Percentiles rank a stretch among this genome's conserved stretches.
These are phyloP conservation scores for Battus philenor DNA, from an alignment of 1,140 invertebrate species.

Conservation along the genomic window DNA sequence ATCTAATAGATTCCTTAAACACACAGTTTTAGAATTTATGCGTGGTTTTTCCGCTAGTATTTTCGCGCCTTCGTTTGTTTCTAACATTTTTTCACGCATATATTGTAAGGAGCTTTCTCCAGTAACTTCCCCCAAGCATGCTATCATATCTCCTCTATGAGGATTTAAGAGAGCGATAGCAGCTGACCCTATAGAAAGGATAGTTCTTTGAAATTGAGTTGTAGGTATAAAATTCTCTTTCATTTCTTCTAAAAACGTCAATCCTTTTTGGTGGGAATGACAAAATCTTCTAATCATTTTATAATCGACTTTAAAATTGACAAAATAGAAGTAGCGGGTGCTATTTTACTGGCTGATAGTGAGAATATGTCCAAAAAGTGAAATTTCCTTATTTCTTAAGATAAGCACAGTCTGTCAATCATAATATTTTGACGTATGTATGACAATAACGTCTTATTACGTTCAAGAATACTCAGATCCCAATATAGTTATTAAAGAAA, in stretches of 20 bases:
- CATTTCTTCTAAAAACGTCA: conserved; percentile 48
- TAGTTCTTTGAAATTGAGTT: conserved; percentile 82
- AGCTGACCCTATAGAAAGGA: conserved; percentile 89
- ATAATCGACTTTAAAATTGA: no score
- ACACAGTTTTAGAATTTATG: conserved; percentile 90
- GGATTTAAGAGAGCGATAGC: conserved; percentile 85
- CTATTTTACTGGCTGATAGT: no score
- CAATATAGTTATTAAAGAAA: no score
- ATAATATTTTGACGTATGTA: no score
- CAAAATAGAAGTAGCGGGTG: no score
- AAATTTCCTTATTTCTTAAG: no score
- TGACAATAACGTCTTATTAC: no score
- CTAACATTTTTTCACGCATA: conserved; percentile 82
- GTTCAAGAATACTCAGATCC: no score
- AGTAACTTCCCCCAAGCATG: conserved; percentile 93
- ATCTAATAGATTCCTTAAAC: conserved; percentile 82
- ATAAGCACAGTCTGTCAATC: no score
- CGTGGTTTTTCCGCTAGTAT: conserved; percentile 89
- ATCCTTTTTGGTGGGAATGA: conserved; percentile 18
- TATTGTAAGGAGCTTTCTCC: conserved; percentile 82
- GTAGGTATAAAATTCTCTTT: conserved; percentile 83
- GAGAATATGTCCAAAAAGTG: no score
- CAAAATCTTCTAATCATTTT: conserved; percentile 25
- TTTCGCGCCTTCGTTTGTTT: conserved; percentile 80
- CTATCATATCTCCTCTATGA: conserved; percentile 92